Evolutionary conservation across 64 coral and sea anemone genomes (phyloP).

Genomic region (Pocillopora damicornis): DNA sequence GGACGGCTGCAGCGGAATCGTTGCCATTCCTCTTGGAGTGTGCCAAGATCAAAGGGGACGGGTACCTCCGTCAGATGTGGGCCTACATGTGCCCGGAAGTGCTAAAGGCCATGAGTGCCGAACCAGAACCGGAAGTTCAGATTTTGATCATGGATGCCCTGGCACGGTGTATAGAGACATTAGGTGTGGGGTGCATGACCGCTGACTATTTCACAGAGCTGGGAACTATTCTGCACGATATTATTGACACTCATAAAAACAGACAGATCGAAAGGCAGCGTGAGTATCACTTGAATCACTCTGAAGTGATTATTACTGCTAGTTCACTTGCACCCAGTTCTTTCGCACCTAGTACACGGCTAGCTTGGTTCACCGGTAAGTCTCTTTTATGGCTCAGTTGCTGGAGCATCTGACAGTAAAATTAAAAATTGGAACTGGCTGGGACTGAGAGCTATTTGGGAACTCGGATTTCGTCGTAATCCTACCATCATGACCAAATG

Average conservation of each 20-base stretch:
- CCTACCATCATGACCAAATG: no score
- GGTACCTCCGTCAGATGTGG: constrained; percentile 91
- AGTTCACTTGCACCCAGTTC: no score
- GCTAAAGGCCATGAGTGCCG: constrained; percentile 83
- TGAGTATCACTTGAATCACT: constrained; percentile 36
- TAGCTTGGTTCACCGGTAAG: no score
- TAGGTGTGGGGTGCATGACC: constrained; percentile 86
- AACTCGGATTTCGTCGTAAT: no score
- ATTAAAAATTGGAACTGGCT: no score
- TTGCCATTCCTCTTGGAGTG: constrained; percentile 86
- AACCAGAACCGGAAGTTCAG: constrained; percentile 94
- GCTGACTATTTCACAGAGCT: constrained; percentile 76
- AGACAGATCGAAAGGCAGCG: constrained; percentile 89
- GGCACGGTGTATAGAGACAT: constrained; percentile 92
- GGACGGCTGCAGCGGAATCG: constrained; percentile 88
- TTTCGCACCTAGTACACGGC: no score
- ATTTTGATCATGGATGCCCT: constrained; percentile 88
- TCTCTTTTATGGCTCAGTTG: no score
- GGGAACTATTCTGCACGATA: constrained; percentile 71
- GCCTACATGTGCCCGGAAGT: constrained; percentile 87
- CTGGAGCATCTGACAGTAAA: no score
- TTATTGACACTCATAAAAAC: constrained; percentile 80
- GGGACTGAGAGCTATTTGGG: no score
- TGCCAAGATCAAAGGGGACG: constrained; percentile 88
- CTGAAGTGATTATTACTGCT: no score